Evolutionary conservation across 2,888 invertebrate species (phyloP), one percentile per base, ranked within the genome.

Genomic region (Sminthurinus aureus): DNA sequence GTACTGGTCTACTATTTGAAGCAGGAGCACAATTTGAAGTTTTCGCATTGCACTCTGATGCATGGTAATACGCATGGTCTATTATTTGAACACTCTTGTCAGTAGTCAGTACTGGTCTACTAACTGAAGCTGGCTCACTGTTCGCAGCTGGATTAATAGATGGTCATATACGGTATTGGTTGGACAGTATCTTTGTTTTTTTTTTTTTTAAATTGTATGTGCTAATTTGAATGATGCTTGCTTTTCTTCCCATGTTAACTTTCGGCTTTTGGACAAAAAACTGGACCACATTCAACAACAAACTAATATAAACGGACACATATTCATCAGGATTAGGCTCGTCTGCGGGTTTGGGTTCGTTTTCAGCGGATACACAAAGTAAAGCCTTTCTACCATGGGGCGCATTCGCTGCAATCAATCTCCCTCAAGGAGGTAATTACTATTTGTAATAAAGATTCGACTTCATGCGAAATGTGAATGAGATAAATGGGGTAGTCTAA

Each of bases 391-490:
- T 84, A 18, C 88, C 88, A 71, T 88, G 85, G 83, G 88, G 88
- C 22, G 88, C 88, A 50, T 88, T 86, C 73, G 88, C 88, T 51
- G 87, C 87, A n/a, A 79, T 86, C 66, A 87, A 87, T 84, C 84
- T 86, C 64, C 20, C 18, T n/a, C 67, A 67, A 64, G 64, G n/a
- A 64, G n/a, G 64, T 64, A 64, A 64, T n/a, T 64, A 13, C 64
- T 4, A 64, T 64, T 64, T 18, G 1, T 9, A 18, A 13, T 64
- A 64, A n/a, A 64, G 64, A 64, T 18, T n/a, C 64, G 64, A 18
- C 9, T 13, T 64, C 64, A 64, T 38, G n/a, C n/a, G n/a, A n/a
- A 38, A 38, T 38, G 6, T 38, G 38, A 38, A 38, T 38, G 38
- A 6, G 38, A 38, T 38, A 38, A 38, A 38, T 38, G 38, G 6